Percentiles rank a stretch among this genome's conserved stretches.
phyloP scores from a whole-genome alignment of 2,888 invertebrate species.

The Apodemia hepburni region DNA sequence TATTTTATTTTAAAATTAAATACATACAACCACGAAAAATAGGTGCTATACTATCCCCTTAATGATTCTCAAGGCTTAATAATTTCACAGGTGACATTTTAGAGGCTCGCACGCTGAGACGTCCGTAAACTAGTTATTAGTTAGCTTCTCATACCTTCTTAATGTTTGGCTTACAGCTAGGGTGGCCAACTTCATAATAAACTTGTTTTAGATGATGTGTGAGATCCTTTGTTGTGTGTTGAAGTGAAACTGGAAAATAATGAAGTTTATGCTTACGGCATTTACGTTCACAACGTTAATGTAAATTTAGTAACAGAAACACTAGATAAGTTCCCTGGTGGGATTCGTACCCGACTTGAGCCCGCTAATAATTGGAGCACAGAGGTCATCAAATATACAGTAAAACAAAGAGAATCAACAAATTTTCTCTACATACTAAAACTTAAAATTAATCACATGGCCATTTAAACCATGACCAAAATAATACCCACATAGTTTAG shows the following conservation, averaged over 20 bases:
- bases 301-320: background rate
- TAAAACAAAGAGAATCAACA: no score
- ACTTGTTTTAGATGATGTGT: slow-evolving; percentile 1
- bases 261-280: background rate
- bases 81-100: slow-evolving; percentile 12
- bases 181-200: background rate
- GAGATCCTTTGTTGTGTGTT: background rate
- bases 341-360: no score
- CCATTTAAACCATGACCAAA: no score
- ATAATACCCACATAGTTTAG: no score
- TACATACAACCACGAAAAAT: background rate
- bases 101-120: slow-evolving; percentile 9
- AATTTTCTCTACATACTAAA: no score
- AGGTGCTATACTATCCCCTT: slow-evolving; percentile 2
- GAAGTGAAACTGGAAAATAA: background rate
- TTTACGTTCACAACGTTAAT: background rate
- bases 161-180: slow-evolving; percentile 1
- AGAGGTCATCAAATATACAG: no score
- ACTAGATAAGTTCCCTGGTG: no score
- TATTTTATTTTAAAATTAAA: no score
- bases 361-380: no score
- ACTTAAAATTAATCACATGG: no score
- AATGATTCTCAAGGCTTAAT: slow-evolving; percentile 2
- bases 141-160: slow-evolving; percentile 14
- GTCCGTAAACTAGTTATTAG: slow-evolving; percentile 16